Evolutionary conservation across 2,888 invertebrate species (phyloP).

Genomic region (Macroteleia sp.): DNA sequence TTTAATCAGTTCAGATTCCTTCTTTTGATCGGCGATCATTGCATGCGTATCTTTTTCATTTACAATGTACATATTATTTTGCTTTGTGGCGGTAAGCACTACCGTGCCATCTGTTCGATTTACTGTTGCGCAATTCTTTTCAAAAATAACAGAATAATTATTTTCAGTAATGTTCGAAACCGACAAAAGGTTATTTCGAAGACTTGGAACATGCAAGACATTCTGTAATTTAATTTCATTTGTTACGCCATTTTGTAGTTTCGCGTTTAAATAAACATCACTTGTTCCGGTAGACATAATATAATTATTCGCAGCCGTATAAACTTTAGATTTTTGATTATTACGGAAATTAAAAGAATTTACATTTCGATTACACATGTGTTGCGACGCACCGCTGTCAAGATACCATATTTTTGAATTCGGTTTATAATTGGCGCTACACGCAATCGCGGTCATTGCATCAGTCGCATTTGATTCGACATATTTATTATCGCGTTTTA

Average conservation of each 20-base stretch:
- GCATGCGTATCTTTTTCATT: slow-evolving; percentile 30
- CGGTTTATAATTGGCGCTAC: not conserved
- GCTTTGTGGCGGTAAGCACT: slow-evolving; percentile 27
- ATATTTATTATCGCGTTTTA: too few species aligned
- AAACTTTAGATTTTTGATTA: not conserved
- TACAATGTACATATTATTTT: slow-evolving; percentile 24
- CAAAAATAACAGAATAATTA: slow-evolving; percentile 67
- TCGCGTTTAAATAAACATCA: not conserved
- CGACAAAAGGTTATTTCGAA: slow-evolving; percentile 72
- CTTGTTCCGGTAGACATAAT: not conserved
- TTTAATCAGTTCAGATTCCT: slow-evolving; percentile 17
- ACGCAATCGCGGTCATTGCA: not conserved
- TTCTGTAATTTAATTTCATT: slow-evolving; percentile 61
- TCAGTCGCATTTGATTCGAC: too few species aligned
- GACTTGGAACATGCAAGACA: slow-evolving; percentile 67
- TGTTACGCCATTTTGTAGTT: not conserved
- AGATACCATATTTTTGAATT: slow-evolving; percentile 3
- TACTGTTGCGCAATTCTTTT: slow-evolving; percentile 60
- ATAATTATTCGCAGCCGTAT: not conserved
- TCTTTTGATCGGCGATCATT: not conserved
- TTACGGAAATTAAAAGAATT: not conserved
- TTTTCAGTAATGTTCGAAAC: slow-evolving; percentile 71
- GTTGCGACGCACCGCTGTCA: not conserved
- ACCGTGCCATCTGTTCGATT: slow-evolving; percentile 44
- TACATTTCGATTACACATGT: not conserved